Conservation (phyloP, 2,113 vertebrate genomes). For the Megatriorchis doriae region DNA sequence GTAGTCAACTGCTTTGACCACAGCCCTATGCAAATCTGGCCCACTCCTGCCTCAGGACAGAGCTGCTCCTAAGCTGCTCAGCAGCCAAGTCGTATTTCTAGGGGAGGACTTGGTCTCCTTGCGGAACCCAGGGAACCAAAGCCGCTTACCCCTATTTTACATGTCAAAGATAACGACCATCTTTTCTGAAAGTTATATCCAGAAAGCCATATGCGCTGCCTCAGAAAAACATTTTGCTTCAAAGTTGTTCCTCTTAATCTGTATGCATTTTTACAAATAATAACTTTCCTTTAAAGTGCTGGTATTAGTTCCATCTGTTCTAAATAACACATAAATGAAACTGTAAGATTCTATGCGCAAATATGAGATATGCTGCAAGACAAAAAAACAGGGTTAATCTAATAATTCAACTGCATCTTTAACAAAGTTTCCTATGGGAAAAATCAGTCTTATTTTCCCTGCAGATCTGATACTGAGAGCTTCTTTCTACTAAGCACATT, state of each 20-base stretch:
- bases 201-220: neutral
- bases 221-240: neutral
- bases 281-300: neutral
- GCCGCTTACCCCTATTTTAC: neutral
- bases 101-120: neutral
- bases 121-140: neutral
- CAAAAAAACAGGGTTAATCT: conserved; percentile 30
- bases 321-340: conserved; percentile 11
- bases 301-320: neutral
- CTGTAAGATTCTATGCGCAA: neutral
- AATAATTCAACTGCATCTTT: conserved; percentile 29
- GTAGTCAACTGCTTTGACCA: neutral
- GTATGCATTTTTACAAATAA: conserved; percentile 41
- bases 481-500: conserved; percentile 7
- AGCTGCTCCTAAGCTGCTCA: neutral
- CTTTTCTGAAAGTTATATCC: neutral
- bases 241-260: conserved; percentile 6
- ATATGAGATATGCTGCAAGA: neutral
- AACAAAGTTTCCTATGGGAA: conserved; percentile 47
- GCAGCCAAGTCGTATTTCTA: neutral
- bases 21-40: neutral
- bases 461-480: conserved; percentile 23
- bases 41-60: neutral
- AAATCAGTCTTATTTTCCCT: conserved; percentile 53
- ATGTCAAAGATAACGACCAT: neutral